These are phyloP conservation scores for Tipula helvola DNA, from an alignment of 2,888 invertebrate species.

Conservation along the genomic window DNA sequence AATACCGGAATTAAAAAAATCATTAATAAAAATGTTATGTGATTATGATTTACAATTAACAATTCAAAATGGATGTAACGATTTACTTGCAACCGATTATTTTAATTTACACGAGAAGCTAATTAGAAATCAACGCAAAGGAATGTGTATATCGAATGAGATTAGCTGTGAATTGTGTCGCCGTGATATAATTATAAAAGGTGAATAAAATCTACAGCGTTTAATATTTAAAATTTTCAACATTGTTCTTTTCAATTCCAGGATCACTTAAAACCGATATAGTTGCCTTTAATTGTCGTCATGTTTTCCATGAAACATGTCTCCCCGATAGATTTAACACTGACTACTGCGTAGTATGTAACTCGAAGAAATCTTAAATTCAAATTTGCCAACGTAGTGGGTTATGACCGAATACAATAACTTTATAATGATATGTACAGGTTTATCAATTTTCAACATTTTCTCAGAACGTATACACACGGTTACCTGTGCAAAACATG, in stretches of 20 bases:
- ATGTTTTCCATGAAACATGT: conserved; percentile 80
- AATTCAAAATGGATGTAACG: conserved; percentile 79
- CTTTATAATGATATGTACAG: no score
- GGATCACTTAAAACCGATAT: conserved; percentile 47
- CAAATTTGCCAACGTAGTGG: background rate
- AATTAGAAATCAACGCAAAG: conserved; percentile 63
- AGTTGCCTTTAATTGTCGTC: conserved; percentile 76
- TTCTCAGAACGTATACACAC: no score
- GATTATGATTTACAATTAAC: conserved; percentile 89
- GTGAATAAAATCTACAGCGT: conserved; percentile 24
- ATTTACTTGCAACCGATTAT: conserved; percentile 79
- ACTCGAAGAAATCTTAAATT: conserved; percentile 11
- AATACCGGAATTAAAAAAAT: conserved; percentile 80
- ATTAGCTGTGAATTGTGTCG: conserved; percentile 72
- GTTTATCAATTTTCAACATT: no score
- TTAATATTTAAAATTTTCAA: background rate
- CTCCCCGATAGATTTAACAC: conserved; percentile 39
- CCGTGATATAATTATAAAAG: conserved; percentile 59
- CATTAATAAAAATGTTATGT: conserved; percentile 87
- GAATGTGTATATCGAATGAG: conserved; percentile 55
- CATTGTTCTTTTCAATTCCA: conserved; percentile 34
- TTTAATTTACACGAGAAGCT: conserved; percentile 75
- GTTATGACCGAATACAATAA: no score
- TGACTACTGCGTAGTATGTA: conserved; percentile 19
- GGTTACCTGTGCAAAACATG: no score